Evolutionary conservation across 35 echinoderm and acorn worm species (phyloP).

Genomic region (Nesometra sesokonis): DNA sequence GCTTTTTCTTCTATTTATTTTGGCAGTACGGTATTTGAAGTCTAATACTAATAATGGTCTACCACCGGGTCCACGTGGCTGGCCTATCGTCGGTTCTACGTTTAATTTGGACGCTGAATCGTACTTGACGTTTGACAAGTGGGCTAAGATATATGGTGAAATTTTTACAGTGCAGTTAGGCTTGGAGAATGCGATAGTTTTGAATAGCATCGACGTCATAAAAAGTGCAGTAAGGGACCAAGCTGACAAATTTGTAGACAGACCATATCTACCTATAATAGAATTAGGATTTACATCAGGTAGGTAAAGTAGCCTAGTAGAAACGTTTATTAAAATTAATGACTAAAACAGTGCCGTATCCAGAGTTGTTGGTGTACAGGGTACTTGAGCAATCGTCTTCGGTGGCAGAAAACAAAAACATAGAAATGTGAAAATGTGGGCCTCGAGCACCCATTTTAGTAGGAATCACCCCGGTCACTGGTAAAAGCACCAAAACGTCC

Average conservation of each 20-base stretch:
- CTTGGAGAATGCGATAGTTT: background rate
- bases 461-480: too few relatives aligned
- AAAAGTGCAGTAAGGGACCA: background rate
- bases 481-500: too few relatives aligned
- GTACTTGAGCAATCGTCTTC: too few relatives aligned
- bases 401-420: too few relatives aligned
- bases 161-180: slow-evolving; percentile 13
- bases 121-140: slow-evolving; percentile 5
- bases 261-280: background rate
- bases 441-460: too few relatives aligned
- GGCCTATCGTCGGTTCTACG: slow-evolving; percentile 13
- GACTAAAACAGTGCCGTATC: too few relatives aligned
- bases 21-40: background rate
- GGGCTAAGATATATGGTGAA: slow-evolving; percentile 10
- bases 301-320: too few relatives aligned
- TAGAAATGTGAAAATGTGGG: too few relatives aligned
- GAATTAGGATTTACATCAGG: background rate
- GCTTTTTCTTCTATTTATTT: background rate
- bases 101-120: background rate
- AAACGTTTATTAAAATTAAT: too few relatives aligned
- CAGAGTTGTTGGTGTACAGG: too few relatives aligned
- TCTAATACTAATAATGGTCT: slow-evolving; percentile 6
- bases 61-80: slow-evolving; percentile 20
- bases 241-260: slow-evolving; percentile 13
- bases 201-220: slow-evolving; percentile 4